These are phyloP conservation scores for Coturnix japonica DNA, from an alignment of 2,113 vertebrate genomes.

Conservation along the genomic window DNA sequence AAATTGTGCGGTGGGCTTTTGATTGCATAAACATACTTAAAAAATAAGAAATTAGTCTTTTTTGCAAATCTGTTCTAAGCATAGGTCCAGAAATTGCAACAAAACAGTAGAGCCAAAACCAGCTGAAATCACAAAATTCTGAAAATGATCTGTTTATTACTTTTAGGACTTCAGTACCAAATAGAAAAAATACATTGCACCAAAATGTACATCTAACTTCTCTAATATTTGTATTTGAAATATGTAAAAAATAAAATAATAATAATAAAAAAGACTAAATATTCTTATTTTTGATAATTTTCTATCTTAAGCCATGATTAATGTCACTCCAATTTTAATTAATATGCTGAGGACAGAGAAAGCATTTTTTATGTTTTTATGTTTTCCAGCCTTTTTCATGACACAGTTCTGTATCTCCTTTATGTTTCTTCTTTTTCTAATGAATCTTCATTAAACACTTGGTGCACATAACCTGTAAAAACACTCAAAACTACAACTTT, in stretches of 20 bases:
- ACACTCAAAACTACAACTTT: neutral
- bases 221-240: neutral
- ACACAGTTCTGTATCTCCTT: neutral
- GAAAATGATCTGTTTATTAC: neutral
- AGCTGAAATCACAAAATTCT: fast-evolving
- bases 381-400: neutral
- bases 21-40: neutral
- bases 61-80: neutral
- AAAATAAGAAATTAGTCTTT: neutral
- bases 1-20: neutral
- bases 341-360: neutral
- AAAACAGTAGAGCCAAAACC: neutral
- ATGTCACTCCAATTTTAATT: neutral
- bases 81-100: neutral
- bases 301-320: neutral
- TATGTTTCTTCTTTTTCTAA: neutral
- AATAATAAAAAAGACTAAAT: neutral
- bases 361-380: neutral
- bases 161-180: neutral
- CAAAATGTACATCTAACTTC: neutral
- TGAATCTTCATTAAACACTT: neutral
- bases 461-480: neutral
- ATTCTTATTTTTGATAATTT: neutral
- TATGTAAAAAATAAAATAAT: neutral
- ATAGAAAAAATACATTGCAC: neutral